Conservation (phyloP, 2,113 vertebrate species). For the Colistium nudipinnis region DNA sequence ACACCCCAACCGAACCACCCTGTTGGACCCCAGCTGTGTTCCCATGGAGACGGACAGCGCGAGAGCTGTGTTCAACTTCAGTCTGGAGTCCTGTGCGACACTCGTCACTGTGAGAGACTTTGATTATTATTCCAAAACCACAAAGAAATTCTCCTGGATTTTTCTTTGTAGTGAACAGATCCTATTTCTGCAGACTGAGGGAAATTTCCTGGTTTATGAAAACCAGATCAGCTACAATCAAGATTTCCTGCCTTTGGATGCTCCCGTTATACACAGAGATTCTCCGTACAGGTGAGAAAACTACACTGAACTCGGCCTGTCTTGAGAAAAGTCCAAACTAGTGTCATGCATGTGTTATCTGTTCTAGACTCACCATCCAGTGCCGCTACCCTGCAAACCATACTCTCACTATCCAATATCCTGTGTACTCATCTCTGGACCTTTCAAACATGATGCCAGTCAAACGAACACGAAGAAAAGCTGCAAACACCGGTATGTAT, state of each 20-base stretch:
- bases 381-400: constrained; percentile 71
- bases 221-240: constrained; percentile 75
- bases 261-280: constrained; percentile 72
- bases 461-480: background rate
- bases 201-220: constrained; percentile 73
- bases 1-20: constrained; percentile 61
- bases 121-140: background rate
- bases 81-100: constrained; percentile 73
- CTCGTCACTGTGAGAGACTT: constrained; percentile 54
- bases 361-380: constrained; percentile 65
- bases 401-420: constrained; percentile 13
- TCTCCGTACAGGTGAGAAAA: constrained; percentile 72
- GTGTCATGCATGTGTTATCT: background rate
- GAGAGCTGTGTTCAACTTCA: constrained; percentile 75
- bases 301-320: background rate
- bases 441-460: background rate
- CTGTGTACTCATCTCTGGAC: constrained; percentile 7
- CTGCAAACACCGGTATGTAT: constrained; percentile 25
- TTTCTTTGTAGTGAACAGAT: background rate
- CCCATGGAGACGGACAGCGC: constrained; percentile 65
- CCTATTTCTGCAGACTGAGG: constrained; percentile 58
- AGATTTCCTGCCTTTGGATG: constrained; percentile 45
- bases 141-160: background rate
- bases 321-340: background rate
- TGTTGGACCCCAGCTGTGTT: constrained; percentile 66